A percentile compares a stretch with the other conserved stretches of the same genome.
These are phyloP conservation scores for Prunella strophiata DNA, from an alignment of 2,797 vertebrate genomes.

Conservation along the genomic window DNA sequence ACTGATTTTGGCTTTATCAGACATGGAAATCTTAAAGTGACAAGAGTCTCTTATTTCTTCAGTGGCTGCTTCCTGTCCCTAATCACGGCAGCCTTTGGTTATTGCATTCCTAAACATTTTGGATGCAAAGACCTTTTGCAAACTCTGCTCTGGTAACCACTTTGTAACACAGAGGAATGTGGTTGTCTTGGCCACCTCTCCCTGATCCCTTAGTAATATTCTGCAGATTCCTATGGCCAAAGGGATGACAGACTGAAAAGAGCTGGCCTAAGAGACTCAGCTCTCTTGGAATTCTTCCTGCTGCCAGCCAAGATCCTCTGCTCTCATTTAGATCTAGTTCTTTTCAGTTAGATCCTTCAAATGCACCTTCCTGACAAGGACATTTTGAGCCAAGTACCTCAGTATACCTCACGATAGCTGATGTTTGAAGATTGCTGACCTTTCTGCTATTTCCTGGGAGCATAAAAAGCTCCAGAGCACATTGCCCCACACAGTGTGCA, in stretches of 20 bases:
- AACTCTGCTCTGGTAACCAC: not conserved
- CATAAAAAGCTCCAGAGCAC: not conserved
- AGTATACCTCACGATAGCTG: accelerated
- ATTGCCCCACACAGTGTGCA: not conserved
- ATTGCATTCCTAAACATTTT: not conserved
- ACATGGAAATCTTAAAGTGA: not conserved
- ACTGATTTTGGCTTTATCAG: not conserved
- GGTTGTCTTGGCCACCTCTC: not conserved
- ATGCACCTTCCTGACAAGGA: not conserved
- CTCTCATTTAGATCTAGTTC: not conserved
- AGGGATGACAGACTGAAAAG: conserved; percentile 15
- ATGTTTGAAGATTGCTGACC: not conserved
- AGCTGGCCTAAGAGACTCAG: not conserved
- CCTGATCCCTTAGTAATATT: not conserved
- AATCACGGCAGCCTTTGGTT: not conserved
- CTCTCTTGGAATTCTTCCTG: not conserved
- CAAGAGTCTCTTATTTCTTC: not conserved
- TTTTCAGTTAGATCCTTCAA: not conserved
- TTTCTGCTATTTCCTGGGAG: not conserved
- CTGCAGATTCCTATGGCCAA: not conserved
- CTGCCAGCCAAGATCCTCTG: not conserved
- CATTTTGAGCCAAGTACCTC: not conserved
- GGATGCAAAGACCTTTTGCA: not conserved
- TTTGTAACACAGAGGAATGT: not conserved
- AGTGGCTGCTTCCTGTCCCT: not conserved